Evolutionary conservation across 2,888 invertebrate species (phyloP).

Genomic region (Buathra laborator): DNA sequence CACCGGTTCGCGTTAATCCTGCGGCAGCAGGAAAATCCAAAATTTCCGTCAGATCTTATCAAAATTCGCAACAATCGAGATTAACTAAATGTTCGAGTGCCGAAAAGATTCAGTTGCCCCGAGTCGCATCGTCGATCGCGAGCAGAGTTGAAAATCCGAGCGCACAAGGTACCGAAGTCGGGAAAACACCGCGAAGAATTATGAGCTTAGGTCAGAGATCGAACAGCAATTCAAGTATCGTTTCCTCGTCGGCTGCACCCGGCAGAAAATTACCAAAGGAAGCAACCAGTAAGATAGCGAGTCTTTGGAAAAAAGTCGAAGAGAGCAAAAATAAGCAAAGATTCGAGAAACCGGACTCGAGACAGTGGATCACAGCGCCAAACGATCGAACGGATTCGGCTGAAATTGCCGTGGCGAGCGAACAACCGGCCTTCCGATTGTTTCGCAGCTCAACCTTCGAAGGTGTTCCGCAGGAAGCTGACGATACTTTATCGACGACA

Average conservation of each 20-base stretch:
- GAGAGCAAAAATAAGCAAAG: conserved; percentile 88
- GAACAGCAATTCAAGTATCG: conserved; percentile 88
- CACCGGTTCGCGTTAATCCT: conserved; percentile 74
- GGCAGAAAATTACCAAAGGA: conserved; percentile 86
- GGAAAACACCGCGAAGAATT: conserved; percentile 64
- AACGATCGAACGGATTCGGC: conserved; percentile 61
- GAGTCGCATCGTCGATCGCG: conserved; percentile 66
- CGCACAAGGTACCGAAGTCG: conserved; percentile 69
- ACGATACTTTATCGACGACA: background rate
- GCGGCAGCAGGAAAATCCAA: conserved; percentile 74
- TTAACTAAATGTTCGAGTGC: conserved; percentile 72
- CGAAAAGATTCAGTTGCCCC: conserved; percentile 75
- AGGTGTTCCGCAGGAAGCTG: conserved; percentile 82
- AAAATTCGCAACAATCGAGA: conserved; percentile 72
- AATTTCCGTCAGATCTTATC: conserved; percentile 72
- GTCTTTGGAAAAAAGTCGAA: conserved; percentile 92
- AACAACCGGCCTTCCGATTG: conserved; percentile 79
- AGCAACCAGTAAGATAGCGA: conserved; percentile 92
- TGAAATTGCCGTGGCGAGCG: conserved; percentile 62
- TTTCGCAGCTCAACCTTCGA: conserved; percentile 90
- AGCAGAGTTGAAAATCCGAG: conserved; percentile 63
- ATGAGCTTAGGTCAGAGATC: conserved; percentile 82
- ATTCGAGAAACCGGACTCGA: conserved; percentile 87
- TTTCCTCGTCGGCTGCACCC: conserved; percentile 84
- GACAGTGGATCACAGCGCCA: conserved; percentile 87